A percentile compares a stretch with the other conserved stretches of the same genome.
Conservation (phyloP, 2,797 vertebrate species). For the Phylloscopus collybita region DNA sequence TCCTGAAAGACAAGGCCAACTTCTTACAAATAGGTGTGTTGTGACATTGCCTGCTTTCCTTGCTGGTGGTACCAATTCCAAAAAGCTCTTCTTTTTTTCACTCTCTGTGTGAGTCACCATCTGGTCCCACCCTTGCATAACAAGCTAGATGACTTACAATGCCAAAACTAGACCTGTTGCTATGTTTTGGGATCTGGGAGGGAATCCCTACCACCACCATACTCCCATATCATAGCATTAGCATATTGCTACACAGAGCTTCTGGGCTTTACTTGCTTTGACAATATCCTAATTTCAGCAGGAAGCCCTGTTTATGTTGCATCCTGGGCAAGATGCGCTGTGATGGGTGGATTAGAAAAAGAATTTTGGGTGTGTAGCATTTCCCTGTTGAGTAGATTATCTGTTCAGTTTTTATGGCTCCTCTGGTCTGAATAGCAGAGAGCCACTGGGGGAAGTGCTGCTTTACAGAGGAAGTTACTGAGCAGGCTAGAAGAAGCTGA, state of each 20-base stretch:
- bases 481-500: background rate
- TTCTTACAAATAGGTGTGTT: conserved; percentile 2
- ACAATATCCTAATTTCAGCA: background rate
- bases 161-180: conserved; percentile 27
- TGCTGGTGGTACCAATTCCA: conserved; percentile 13
- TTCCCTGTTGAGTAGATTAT: background rate
- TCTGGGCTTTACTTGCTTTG: background rate
- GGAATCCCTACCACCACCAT: background rate
- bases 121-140: conserved; percentile 54
- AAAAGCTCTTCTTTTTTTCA: background rate
- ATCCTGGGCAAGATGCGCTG: background rate
- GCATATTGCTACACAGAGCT: background rate
- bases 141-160: conserved; percentile 36
- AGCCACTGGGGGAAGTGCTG: background rate
- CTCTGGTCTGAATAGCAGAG: background rate
- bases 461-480: background rate
- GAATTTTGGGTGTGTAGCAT: background rate
- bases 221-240: background rate
- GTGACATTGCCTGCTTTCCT: conserved; percentile 10
- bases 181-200: background rate
- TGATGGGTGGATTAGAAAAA: background rate
- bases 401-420: background rate
- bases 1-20: conserved; percentile 4
- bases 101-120: conserved; percentile 6
- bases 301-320: background rate